These are phyloP conservation scores for Brachyrhaphis roseni DNA, from an alignment of 2,797 vertebrate genomes.

Conservation along the genomic window DNA sequence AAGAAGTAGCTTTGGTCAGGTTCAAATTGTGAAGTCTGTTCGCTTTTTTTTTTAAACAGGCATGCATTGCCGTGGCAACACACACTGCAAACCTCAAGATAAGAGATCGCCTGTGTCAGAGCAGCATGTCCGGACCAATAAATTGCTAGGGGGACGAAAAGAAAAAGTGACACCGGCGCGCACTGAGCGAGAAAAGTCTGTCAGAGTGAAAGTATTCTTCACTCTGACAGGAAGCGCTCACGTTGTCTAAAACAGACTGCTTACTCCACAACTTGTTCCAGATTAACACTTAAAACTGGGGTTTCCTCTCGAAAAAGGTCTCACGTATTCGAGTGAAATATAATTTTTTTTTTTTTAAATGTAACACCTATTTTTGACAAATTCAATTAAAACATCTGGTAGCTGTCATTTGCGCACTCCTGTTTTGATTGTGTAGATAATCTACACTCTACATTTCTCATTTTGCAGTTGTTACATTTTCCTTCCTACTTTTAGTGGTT, in stretches of 20 bases:
- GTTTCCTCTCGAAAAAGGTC: neutral
- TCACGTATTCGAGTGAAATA: neutral
- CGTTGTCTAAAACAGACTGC: neutral
- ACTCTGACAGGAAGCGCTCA: neutral
- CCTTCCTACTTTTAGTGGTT: neutral
- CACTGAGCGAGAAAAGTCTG: neutral
- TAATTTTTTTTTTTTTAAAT: neutral
- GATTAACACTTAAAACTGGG: neutral
- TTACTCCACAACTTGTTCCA: neutral
- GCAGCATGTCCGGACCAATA: neutral
- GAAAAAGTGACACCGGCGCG: neutral
- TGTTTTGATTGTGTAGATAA: neutral
- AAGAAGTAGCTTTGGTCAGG: neutral
- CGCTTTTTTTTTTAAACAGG: neutral
- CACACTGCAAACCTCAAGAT: neutral
- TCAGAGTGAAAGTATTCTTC: slow-evolving; percentile 3
- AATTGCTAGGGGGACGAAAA: neutral
- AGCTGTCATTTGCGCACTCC: neutral
- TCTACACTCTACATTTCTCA: neutral
- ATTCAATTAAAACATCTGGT: neutral
- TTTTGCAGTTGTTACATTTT: neutral
- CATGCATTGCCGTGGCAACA: neutral
- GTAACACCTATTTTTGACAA: neutral
- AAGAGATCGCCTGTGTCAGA: neutral
- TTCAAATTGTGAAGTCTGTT: neutral